phyloP scores from a whole-genome alignment of 2,797 vertebrate species.

The Pseudopleuronectes americanus region DNA sequence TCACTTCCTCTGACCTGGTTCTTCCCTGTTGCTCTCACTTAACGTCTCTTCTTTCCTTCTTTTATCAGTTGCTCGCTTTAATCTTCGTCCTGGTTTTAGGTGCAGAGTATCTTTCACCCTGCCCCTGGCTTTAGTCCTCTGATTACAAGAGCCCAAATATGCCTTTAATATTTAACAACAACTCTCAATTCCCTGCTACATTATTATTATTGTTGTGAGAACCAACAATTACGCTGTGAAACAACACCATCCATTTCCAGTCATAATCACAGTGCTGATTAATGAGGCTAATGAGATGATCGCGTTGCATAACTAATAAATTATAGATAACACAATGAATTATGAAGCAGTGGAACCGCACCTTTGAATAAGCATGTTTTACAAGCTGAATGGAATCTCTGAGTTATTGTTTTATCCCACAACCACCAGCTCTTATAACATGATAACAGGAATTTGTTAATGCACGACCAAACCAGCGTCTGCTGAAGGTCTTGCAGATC shows the following conservation, averaged over 20 bases:
- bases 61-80: neutral
- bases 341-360: constrained; percentile 33
- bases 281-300: constrained; percentile 26
- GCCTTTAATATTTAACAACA: constrained; percentile 14
- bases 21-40: constrained; percentile 22
- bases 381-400: constrained; percentile 9
- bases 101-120: no score
- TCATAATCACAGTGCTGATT: constrained; percentile 29
- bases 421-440: neutral
- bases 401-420: neutral
- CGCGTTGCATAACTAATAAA: constrained; percentile 33
- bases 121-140: no score
- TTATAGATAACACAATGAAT: constrained; percentile 41
- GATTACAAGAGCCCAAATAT: constrained; percentile 1
- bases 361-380: constrained; percentile 26
- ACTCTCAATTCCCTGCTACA: constrained; percentile 19
- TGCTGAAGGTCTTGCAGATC: neutral
- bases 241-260: constrained; percentile 16
- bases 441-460: neutral
- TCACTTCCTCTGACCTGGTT: neutral
- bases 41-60: constrained; percentile 6
- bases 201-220: constrained; percentile 19
- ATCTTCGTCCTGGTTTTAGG: no score
- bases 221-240: constrained; percentile 25
- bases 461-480: constrained; percentile 2